Conservation (phyloP, 2,113 vertebrate genomes). For the Corythornis cristatus region DNA sequence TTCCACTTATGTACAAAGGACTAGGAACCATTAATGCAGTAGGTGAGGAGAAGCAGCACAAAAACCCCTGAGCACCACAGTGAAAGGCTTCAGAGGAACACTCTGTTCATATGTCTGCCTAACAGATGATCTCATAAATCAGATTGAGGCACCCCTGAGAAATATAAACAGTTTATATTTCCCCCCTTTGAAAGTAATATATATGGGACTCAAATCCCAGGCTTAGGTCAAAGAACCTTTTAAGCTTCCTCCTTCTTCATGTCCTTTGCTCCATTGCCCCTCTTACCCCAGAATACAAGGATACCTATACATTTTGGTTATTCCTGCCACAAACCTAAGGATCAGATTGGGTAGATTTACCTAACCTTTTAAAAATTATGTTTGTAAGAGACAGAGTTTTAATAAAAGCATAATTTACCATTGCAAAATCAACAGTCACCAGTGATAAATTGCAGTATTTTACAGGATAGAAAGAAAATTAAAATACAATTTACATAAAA, state of each 20-base stretch:
- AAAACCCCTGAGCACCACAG: not conserved
- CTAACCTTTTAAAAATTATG: not conserved
- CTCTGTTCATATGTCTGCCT: not conserved
- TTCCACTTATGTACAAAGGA: not conserved
- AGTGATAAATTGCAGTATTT: not conserved
- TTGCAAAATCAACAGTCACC: not conserved
- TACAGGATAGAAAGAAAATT: not conserved
- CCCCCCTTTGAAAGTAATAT: not conserved
- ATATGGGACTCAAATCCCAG: not conserved
- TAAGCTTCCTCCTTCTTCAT: not conserved
- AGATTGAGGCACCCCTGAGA: not conserved
- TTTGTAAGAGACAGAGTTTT: not conserved
- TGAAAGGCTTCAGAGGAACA: not conserved
- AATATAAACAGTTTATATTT: not conserved
- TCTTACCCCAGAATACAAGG: not conserved
- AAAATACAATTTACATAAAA: not conserved
- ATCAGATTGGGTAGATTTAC: not conserved
- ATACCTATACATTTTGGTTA: not conserved
- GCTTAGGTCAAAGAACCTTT: not conserved
- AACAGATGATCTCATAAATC: not conserved
- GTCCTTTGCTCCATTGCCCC: not conserved
- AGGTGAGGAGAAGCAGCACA: not conserved
- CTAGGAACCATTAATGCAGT: not conserved
- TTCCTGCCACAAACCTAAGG: not conserved
- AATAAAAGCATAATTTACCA: not conserved